phyloP scores from a whole-genome alignment of 2,888 invertebrate species.

The Ophion costatus region DNA sequence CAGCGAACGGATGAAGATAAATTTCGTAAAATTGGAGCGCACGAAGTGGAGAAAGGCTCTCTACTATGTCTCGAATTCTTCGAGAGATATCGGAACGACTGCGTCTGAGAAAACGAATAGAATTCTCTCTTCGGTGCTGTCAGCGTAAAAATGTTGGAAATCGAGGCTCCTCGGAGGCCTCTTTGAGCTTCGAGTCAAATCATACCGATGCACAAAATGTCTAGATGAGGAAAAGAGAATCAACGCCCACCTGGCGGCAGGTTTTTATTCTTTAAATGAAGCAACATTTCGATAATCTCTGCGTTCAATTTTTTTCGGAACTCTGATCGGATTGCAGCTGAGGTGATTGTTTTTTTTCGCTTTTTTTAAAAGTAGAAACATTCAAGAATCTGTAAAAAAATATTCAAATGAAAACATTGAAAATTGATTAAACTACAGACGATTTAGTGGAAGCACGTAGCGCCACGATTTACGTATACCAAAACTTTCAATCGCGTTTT shows the following conservation, averaged over 20 bases:
- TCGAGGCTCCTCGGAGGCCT: constrained; percentile 25
- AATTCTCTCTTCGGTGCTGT: constrained; percentile 18
- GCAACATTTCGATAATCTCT: too few species aligned
- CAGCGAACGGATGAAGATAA: constrained; percentile 37
- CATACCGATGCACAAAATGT: background rate
- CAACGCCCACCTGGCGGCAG: background rate
- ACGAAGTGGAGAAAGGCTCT: background rate
- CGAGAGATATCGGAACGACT: background rate
- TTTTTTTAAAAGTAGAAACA: too few species aligned
- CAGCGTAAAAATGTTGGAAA: constrained; percentile 28
- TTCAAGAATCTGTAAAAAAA: too few species aligned
- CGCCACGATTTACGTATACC: too few species aligned
- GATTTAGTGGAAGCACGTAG: too few species aligned
- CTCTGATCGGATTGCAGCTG: too few species aligned
- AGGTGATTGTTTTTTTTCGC: too few species aligned
- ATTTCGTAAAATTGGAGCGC: constrained; percentile 31
- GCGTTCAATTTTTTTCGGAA: too few species aligned
- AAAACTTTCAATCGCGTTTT: too few species aligned
- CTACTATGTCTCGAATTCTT: background rate
- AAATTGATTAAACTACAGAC: too few species aligned
- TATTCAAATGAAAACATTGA: too few species aligned
- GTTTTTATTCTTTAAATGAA: background rate
- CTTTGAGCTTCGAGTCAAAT: constrained; percentile 38
- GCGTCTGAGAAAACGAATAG: constrained; percentile 11
- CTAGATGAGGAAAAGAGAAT: background rate